phyloP scores from a whole-genome alignment of 2,113 vertebrate species.

The Chinchilla lanigera region DNA sequence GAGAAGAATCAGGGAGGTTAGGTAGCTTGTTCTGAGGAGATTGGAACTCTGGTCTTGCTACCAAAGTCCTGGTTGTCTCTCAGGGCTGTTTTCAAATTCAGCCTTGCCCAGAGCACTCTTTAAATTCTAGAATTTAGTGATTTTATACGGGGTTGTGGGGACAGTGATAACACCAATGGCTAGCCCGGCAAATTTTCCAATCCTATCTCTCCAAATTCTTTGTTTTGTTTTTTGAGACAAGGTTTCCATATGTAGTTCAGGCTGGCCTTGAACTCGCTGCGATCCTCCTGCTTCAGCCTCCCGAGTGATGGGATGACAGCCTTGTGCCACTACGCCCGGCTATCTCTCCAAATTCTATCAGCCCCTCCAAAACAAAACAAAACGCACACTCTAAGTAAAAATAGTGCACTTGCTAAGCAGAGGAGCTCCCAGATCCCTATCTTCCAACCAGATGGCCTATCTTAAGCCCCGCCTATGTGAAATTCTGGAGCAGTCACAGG shows the following conservation, averaged over 20 bases:
- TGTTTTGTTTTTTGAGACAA: background rate
- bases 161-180: background rate
- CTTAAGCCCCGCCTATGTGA: constrained; percentile 57
- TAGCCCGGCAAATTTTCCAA: background rate
- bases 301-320: background rate
- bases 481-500: constrained; percentile 33
- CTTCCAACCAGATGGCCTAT: constrained; percentile 59
- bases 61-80: background rate
- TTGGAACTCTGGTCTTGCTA: background rate
- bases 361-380: background rate
- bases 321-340: background rate
- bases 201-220: background rate
- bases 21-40: background rate
- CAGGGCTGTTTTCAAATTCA: constrained; percentile 30
- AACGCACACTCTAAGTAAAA: background rate
- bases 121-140: background rate
- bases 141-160: background rate
- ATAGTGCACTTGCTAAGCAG: constrained; percentile 61
- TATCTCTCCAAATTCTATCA: background rate
- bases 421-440: constrained; percentile 32
- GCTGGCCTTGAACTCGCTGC: background rate
- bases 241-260: background rate
- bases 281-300: background rate
- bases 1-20: background rate
- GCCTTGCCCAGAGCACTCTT: background rate